These are phyloP conservation scores for Callimorpha dominula DNA, from an alignment of 2,888 invertebrate genomes.

Conservation along the genomic window DNA sequence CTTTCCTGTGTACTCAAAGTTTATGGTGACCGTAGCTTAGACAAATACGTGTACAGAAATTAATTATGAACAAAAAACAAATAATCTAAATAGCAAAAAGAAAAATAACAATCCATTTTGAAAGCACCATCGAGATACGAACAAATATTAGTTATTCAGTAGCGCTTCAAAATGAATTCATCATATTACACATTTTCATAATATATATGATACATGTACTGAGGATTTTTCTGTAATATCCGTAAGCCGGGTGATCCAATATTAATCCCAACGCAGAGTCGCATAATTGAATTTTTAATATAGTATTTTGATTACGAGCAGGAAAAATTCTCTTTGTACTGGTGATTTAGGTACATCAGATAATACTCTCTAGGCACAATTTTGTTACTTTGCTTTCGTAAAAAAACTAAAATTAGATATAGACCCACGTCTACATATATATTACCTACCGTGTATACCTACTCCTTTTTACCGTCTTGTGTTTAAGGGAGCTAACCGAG, in stretches of 20 bases:
- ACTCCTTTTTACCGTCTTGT: no score
- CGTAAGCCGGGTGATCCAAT: conserved; percentile 22
- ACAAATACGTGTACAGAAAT: not conserved
- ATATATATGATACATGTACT: conserved; percentile 18
- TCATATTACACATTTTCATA: conserved; percentile 28
- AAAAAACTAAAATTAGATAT: no score
- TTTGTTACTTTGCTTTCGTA: no score
- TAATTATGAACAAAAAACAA: not conserved
- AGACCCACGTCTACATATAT: no score
- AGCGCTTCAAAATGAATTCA: conserved; percentile 16
- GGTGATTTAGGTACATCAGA: not conserved
- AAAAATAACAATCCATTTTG: conserved; percentile 1
- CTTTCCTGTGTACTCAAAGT: not conserved
- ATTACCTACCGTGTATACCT: no score
- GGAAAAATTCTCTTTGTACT: conserved; percentile 6
- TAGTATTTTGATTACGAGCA: conserved; percentile 14
- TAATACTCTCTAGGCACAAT: not conserved
- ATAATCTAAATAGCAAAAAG: not conserved
- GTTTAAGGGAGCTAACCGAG: no score
- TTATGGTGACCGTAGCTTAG: not conserved
- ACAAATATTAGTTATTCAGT: conserved; percentile 25
- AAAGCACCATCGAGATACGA: conserved; percentile 7
- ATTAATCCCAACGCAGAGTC: conserved; percentile 19
- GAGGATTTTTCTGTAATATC: conserved; percentile 22
- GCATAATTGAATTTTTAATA: conserved; percentile 33